phyloP scores from a whole-genome alignment of 1,140 invertebrate species.

The Ceratina calcarata region DNA sequence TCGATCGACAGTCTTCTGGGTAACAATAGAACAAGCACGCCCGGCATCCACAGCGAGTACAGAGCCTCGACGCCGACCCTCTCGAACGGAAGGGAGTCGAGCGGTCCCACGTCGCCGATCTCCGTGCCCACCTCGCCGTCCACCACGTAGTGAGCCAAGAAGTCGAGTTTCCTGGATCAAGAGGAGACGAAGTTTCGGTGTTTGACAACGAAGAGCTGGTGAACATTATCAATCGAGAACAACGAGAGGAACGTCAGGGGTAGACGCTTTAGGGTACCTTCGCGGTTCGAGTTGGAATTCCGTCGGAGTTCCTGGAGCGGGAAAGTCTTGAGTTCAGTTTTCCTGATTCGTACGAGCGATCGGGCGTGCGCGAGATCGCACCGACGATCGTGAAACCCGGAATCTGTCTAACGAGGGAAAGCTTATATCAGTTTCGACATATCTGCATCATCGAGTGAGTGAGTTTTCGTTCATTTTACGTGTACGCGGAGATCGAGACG shows the following conservation, averaged over 20 bases:
- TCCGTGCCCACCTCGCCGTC: slow-evolving; percentile 75
- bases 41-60: slow-evolving; percentile 60
- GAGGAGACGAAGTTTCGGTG: not conserved
- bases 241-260: not conserved
- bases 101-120: slow-evolving; percentile 69
- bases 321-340: not conserved
- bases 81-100: slow-evolving; percentile 72
- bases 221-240: slow-evolving; percentile 22
- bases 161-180: not conserved
- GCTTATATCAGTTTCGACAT: slow-evolving; percentile 75
- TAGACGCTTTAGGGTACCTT: slow-evolving; percentile 3
- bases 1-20: slow-evolving; percentile 91
- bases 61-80: slow-evolving; percentile 70
- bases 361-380: no score
- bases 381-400: not conserved
- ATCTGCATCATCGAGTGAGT: slow-evolving; percentile 66
- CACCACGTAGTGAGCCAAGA: slow-evolving; percentile 74
- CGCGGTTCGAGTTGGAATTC: not conserved
- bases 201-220: slow-evolving; percentile 34
- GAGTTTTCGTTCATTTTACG: slow-evolving; percentile 40
- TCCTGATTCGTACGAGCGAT: not conserved
- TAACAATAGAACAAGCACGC: slow-evolving; percentile 83
- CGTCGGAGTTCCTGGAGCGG: no score
- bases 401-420: slow-evolving; percentile 10
- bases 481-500: slow-evolving; percentile 26